These are phyloP conservation scores for Manis crassicaudata DNA, from an alignment of 2,797 vertebrate species.

Conservation along the genomic window DNA sequence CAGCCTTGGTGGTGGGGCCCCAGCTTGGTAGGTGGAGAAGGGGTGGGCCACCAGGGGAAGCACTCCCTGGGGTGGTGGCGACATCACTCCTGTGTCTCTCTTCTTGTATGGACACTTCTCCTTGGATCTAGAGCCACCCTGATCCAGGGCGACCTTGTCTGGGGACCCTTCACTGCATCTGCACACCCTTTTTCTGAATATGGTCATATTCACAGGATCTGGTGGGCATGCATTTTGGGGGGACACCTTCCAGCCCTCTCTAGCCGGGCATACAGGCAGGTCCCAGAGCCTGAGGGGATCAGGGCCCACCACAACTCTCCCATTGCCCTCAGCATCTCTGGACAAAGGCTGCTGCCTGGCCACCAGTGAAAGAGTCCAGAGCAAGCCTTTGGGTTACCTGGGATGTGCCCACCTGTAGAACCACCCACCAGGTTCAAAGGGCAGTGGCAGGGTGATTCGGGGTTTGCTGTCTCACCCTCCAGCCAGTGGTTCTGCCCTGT, in stretches of 20 bases:
- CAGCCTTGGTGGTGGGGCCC: neutral
- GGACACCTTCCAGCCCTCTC: neutral
- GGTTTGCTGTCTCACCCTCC: neutral
- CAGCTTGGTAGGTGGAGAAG: accelerated
- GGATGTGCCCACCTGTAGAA: neutral
- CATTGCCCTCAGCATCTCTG: accelerated
- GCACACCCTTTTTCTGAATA: neutral
- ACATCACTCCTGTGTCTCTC: neutral
- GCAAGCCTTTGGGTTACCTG: neutral
- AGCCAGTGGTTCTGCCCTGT: neutral
- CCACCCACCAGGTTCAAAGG: neutral
- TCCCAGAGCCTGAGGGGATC: neutral
- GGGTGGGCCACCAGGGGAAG: neutral
- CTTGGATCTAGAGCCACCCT: neutral
- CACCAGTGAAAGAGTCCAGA: neutral
- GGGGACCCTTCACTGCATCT: neutral
- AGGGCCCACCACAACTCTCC: too few relatives aligned
- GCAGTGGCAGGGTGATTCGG: neutral
- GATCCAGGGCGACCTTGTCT: neutral
- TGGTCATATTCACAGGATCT: neutral
- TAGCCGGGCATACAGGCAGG: accelerated
- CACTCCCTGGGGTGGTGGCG: neutral
- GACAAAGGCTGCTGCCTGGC: neutral
- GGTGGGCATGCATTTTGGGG: neutral
- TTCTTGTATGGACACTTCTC: neutral